Conservation (phyloP, 2,113 vertebrate species). For the Cichladusa arquata region DNA sequence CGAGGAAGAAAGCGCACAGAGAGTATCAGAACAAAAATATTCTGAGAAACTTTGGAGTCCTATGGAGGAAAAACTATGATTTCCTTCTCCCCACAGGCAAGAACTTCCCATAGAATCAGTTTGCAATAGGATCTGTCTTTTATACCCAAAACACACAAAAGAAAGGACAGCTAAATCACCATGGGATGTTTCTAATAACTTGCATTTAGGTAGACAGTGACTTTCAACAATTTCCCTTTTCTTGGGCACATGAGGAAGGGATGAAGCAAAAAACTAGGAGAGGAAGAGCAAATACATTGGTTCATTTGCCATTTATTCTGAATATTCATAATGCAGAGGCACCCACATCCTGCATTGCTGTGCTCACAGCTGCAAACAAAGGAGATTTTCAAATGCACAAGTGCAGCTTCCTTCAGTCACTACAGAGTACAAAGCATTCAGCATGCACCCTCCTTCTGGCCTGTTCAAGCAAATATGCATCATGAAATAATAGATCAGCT, state of each 20-base stretch:
- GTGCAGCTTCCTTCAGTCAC: neutral
- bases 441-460: neutral
- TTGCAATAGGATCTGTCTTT: neutral
- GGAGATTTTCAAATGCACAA: neutral
- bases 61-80: neutral
- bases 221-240: neutral
- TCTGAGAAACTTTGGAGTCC: neutral
- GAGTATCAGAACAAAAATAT: neutral
- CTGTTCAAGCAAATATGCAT: neutral
- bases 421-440: neutral
- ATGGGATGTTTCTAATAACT: neutral
- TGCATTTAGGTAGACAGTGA: neutral
- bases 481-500: neutral
- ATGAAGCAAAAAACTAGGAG: neutral
- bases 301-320: neutral
- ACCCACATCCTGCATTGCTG: neutral
- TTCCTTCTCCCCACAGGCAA: neutral
- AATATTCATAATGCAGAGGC: neutral
- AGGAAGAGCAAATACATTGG: neutral
- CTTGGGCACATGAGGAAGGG: neutral
- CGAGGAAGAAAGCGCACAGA: neutral
- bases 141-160: neutral
- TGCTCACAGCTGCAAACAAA: neutral
- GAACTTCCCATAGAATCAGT: neutral
- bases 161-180: neutral